A percentile compares a stretch with the other conserved stretches of the same genome.
These are phyloP conservation scores for Acronicta alni DNA, from an alignment of 2,888 invertebrate species.

Conservation along the genomic window DNA sequence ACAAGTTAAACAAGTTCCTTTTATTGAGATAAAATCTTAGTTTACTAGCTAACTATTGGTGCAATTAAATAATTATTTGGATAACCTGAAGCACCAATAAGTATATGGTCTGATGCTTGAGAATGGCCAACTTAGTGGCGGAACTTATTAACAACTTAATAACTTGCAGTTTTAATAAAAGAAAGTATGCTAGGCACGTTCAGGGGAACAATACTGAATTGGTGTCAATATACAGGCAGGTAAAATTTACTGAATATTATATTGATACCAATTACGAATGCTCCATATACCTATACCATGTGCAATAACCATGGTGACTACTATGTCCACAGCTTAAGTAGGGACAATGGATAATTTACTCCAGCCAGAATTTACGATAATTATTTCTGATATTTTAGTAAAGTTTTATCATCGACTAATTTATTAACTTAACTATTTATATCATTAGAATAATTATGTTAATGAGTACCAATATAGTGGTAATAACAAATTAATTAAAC, in stretches of 20 bases:
- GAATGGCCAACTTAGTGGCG: conserved; percentile 6
- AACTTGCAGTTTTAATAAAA: conserved; percentile 21
- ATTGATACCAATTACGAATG: conserved; percentile 2
- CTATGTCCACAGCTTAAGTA: too few species aligned
- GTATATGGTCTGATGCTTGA: neutral
- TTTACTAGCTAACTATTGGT: conserved; percentile 1
- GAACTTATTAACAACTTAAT: conserved; percentile 6
- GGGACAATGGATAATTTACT: too few species aligned
- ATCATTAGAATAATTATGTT: too few species aligned
- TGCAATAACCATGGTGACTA: too few species aligned
- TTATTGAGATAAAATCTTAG: conserved; percentile 24
- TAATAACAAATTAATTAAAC: neutral
- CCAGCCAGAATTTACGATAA: too few species aligned
- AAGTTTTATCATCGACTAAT: too few species aligned
- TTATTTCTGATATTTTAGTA: too few species aligned
- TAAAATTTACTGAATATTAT: conserved; percentile 11
- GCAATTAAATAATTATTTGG: conserved; percentile 31
- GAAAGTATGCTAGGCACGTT: conserved; percentile 22
- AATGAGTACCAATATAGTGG: neutral
- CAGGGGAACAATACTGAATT: conserved; percentile 3
- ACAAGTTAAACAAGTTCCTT: conserved; percentile 11
- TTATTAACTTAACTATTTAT: too few species aligned
- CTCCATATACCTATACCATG: too few species aligned
- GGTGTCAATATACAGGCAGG: conserved; percentile 15
- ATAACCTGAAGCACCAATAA: conserved; percentile 6